A percentile compares a stretch with the other conserved stretches of the same genome.
These are phyloP conservation scores for Pyrgus malvae DNA, from an alignment of 2,888 invertebrate species.

Conservation along the genomic window DNA sequence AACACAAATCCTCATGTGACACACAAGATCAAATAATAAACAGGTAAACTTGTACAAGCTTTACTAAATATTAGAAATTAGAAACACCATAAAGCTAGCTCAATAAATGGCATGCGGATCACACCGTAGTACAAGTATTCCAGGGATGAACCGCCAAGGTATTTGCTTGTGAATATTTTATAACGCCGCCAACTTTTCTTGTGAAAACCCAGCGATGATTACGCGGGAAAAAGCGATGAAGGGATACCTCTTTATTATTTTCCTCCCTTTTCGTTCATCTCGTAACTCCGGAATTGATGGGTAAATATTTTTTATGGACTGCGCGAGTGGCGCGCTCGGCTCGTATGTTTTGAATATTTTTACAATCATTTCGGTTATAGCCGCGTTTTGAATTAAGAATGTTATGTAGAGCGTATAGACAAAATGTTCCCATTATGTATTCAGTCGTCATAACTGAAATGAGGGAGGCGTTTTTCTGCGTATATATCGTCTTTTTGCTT, in stretches of 20 bases:
- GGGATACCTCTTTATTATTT: conserved; percentile 37
- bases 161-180: conserved; percentile 35
- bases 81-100: not conserved
- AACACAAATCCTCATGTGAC: no score
- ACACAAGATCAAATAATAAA: no score
- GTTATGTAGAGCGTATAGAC: conserved; percentile 15
- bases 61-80: no score
- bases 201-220: conserved; percentile 33
- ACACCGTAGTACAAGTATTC: conserved; percentile 11
- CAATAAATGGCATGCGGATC: conserved; percentile 8
- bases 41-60: no score
- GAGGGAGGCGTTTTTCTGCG: not conserved
- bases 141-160: conserved; percentile 13
- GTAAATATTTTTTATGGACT: conserved; percentile 40
- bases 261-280: conserved; percentile 34
- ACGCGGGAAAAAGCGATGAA: conserved; percentile 33
- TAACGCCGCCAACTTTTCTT: conserved; percentile 30
- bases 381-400: conserved; percentile 25
- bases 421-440: conserved; percentile 23
- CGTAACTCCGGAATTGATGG: conserved; percentile 39
- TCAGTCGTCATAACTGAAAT: conserved; percentile 22
- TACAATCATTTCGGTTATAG: conserved; percentile 25
- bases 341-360: conserved; percentile 36
- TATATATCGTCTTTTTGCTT: conserved; percentile 7
- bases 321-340: conserved; percentile 25